Conservation (phyloP, 2,888 invertebrate genomes). For the Escarpia spicata region DNA sequence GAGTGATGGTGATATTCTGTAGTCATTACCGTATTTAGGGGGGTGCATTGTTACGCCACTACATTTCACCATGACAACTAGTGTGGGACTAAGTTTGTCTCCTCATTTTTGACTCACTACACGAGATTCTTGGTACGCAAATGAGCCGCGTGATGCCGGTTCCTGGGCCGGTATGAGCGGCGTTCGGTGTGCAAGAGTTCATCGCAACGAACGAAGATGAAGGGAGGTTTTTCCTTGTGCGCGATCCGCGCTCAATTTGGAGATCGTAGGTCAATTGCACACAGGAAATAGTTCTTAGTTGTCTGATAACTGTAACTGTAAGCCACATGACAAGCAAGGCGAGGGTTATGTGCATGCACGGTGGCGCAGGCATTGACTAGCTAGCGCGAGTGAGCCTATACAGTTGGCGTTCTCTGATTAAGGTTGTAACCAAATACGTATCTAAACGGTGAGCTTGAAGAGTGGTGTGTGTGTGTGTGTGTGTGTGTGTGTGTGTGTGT, state of each 20-base stretch:
- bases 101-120: no score
- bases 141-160: neutral
- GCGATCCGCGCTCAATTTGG: neutral
- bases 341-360: neutral
- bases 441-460: neutral
- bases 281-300: neutral
- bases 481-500: neutral
- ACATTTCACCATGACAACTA: no score
- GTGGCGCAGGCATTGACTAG: neutral
- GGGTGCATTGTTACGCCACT: no score
- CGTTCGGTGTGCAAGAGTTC: neutral
- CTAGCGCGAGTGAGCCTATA: neutral
- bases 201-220: neutral
- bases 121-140: no score
- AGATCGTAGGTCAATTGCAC: neutral
- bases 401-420: no score
- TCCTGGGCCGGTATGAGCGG: neutral
- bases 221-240: neutral
- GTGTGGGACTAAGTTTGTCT: no score
- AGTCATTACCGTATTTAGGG: no score
- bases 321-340: neutral
- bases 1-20: no score
- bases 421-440: no score
- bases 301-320: neutral
- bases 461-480: neutral